Base-by-base conservation (phyloP, 1,140 invertebrate species). In the Brachionus manjavacas region DNA sequence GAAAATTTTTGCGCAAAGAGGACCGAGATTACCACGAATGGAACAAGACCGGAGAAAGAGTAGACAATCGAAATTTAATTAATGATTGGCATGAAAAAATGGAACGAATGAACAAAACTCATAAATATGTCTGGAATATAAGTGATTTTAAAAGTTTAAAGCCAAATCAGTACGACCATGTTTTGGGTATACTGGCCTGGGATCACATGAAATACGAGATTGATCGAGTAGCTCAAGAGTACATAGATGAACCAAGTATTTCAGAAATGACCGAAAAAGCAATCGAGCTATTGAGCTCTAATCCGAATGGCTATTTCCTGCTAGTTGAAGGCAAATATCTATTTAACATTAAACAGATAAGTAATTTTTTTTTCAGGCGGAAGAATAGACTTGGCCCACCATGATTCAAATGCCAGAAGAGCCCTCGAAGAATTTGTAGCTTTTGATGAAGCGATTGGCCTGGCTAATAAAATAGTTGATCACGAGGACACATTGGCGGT, bases 201-300 rank as follows among this genome's bases (percentile, higher is more conserved):
- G 93, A 92, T 1, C 94, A 96, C 87, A 89, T 97, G 86, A 91
- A 91, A 39, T 94, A 94, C 89, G 92, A 93, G 66, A 87, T 92
- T 86, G 92, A 94, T 85, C 90, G 95, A 25, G 41, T 76, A 25
- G 72, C 20, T 14, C 16, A 76, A 85, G 28, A 60, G 4, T 12
- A 9, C 6, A 86, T 85, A 9, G 87, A 88, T 60, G 78, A 92
- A 80, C 92, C 92, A 6, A 91, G 94, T 1, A 88, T 98, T 4
- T 91, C 92, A 9, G 92, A 96, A 72, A 97, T 98, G 96, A 95
- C 94, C 0, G 89, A 92, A 84, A 93, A 93, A 11, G 95, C 96
- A 0, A 91, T 98, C 3, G 92, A 94, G 88, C 92, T 97, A 39
- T 88, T 98, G 6, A 90, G 91, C 25, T 94, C 93, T 85, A 94